Percentiles rank a stretch among this genome's conserved stretches.
phyloP scores from a whole-genome alignment of 2,797 vertebrate genomes.

The Myioborus miniatus region DNA sequence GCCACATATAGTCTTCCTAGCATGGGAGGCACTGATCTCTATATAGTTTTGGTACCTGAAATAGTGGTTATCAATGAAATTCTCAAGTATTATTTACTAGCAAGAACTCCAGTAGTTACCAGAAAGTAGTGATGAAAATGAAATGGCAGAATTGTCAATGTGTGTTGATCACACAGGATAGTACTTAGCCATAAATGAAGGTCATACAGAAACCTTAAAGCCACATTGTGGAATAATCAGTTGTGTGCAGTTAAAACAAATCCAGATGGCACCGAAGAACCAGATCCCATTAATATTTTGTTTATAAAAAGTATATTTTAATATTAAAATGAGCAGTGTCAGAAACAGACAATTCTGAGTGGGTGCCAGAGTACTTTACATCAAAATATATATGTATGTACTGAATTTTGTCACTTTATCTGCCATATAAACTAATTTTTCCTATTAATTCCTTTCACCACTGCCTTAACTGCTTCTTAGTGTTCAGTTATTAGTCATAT shows the following conservation, averaged over 20 bases:
- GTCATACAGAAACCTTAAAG: not conserved
- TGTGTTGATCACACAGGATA: not conserved
- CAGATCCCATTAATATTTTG: not conserved
- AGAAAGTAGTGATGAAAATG: not conserved
- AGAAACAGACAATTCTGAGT: slow-evolving; percentile 8
- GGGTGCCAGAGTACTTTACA: slow-evolving; percentile 18
- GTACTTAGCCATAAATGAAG: not conserved
- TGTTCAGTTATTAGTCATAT: slow-evolving; percentile 38
- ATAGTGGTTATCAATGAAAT: not conserved
- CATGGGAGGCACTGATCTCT: not conserved
- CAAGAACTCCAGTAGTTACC: not conserved
- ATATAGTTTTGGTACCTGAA: not conserved
- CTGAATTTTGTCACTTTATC: slow-evolving; percentile 26
- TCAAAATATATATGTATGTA: slow-evolving; percentile 12
- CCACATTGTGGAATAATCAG: not conserved
- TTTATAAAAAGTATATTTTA: not conserved
- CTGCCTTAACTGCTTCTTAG: slow-evolving; percentile 76
- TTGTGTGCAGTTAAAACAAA: not conserved
- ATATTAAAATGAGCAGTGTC: not conserved
- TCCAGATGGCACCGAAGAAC: not conserved
- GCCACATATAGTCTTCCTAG: not conserved
- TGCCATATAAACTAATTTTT: slow-evolving; percentile 32
- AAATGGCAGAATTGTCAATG: not conserved
- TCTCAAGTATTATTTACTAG: not conserved
- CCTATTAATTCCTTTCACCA: slow-evolving; percentile 50